These are phyloP conservation scores for Pristiophorus japonicus DNA, from an alignment of 2,113 vertebrate species.

Conservation along the genomic window DNA sequence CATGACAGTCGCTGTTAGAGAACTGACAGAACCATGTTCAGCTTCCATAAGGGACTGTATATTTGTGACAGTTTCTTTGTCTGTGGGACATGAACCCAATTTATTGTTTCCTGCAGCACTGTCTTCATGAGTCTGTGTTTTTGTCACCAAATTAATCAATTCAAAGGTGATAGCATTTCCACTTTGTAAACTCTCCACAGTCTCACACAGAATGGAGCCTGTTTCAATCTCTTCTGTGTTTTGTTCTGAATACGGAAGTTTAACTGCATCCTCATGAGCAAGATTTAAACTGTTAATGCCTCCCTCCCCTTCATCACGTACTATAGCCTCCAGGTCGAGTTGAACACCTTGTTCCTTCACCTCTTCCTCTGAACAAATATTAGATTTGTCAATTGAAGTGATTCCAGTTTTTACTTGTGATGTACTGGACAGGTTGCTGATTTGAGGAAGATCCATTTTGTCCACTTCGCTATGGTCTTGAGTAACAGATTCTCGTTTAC, in stretches of 20 bases:
- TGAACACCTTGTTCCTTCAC: neutral
- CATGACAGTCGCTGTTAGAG: no score
- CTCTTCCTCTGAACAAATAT: neutral
- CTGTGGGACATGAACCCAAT: neutral
- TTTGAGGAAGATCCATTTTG: neutral
- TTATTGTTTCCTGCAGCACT: neutral
- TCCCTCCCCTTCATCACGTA: neutral
- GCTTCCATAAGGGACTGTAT: no score
- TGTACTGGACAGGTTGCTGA: neutral
- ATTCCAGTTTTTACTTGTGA: neutral
- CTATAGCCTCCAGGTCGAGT: neutral
- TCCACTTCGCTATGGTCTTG: neutral
- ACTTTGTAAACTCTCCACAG: neutral
- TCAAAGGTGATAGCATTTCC: neutral
- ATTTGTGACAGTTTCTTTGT: neutral
- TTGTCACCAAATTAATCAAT: neutral
- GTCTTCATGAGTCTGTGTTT: neutral
- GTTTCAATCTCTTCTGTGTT: no score
- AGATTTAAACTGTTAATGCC: neutral
- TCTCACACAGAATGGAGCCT: neutral
- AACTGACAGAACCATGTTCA: no score
- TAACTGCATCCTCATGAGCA: neutral
- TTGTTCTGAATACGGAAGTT: neutral
- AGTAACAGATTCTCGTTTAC: neutral
- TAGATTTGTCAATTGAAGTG: neutral